Base-by-base conservation (phyloP, 37 sponge, comb jelly and placozoan species). In the Axinella damicornis region DNA sequence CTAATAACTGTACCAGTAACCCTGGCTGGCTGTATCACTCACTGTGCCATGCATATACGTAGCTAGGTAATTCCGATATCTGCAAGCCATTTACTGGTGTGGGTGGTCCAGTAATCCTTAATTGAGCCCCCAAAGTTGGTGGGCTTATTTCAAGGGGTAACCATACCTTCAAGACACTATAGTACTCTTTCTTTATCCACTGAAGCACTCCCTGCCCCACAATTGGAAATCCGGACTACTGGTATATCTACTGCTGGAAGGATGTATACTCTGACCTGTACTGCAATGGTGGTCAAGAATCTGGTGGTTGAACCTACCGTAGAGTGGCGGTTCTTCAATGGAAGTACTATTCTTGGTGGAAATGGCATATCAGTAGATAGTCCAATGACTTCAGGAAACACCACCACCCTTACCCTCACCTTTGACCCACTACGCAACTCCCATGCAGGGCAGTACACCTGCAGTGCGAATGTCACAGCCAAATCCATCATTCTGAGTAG, bases 401-500 rank as follows among this genome's bases (percentile, higher is more conserved):
- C 6, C 46, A 46, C 27, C 18, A 57, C 33, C 54, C 25, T 41
- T n/a, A 64, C 39, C n/a, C 65, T 84, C 32, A 53, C 40, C 18
- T 85, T 85, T 52, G 32, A 20, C 37, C 59, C 77, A 39, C 71
- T 85, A 0, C 39, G 58, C 13, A 70, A 77, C 41, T 77, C 85
- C 27, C 78, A 85, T 68, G 85, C 60, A 70, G 85, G 78, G 20
- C 58, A 70, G 70, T 85, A 85, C 78, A 77, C 0, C 58, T 85
- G 85, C 35, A 40, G 31, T 36, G 85, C 76, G 69, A 77, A 18
- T 13, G 57, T 77, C 30, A 24, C 76, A 32, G 15, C 18, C 21
- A n/a, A 57, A 25, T 14, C 21, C 53, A 1, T n/a, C n/a, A n/a
- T 80, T 30, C 19, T n/a, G 6, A 5, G 14, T 18, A 68, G 14